Base-by-base conservation (phyloP, 2,888 invertebrate species). In the Pollenia angustigena region DNA sequence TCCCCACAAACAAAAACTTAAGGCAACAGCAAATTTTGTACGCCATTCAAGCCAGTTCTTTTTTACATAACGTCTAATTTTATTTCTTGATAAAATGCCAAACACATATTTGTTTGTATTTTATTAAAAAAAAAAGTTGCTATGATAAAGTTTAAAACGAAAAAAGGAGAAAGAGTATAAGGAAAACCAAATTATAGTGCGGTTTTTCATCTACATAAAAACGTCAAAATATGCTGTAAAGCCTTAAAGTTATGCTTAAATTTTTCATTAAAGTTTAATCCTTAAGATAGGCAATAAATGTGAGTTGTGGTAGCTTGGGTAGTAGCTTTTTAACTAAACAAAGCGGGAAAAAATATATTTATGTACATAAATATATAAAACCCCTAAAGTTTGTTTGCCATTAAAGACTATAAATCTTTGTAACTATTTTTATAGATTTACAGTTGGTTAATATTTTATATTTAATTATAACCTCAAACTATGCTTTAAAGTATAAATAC, bases 41-140 rank as follows among this genome's bases (percentile, higher is more conserved):
- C 64, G 48, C 74, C 48, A 50, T 50, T 69, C 52, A 40, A 14
- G 60, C 14, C 68, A 46, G 10, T 60, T 75, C 76, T 68, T 71
- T 71, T 23, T 12, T 46, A 18, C 50, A 7, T 54, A 32, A 23
- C 64, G 23, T 44, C 54, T 74, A 58, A 44, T 84, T 74, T 74
- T 46, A 40, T 46, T 84, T 84, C 74, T 84, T 84, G 84, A 84
- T 84, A 79, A 79, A 79, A 84, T 84, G 84, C 84, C 84, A 84
- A 84, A 79, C 74, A 68, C 66, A 79, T 66, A 68, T 84, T 84
- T 79, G 23, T 52, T 74, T 58, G 42, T 42, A 46, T 44, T 66
- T 16, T 16, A 56, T 16, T 9, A 56, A 14, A 72, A 50, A 48
- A 56, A 44, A 64, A 80, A 79, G 10, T 60, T 10, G 42, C 10